Percentiles rank a stretch among this genome's conserved stretches.
Evolutionary conservation across 1,140 invertebrate species (phyloP).

Genomic region (Prorops nasuta): DNA sequence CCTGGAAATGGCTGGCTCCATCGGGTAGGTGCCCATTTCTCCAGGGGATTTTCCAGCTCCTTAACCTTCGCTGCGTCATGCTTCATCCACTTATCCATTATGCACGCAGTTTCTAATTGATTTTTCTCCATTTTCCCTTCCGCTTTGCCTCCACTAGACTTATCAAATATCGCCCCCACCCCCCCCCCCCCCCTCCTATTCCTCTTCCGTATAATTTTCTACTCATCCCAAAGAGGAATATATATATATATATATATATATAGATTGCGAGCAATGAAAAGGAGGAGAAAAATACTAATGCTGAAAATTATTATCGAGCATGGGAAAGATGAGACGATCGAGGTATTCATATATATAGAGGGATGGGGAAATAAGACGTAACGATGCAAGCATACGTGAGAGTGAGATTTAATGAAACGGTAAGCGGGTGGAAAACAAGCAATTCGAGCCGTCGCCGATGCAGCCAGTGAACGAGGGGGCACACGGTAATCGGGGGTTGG

Average conservation of each 20-base stretch:
- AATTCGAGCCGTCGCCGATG: slow-evolving; percentile 36
- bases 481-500: slow-evolving; percentile 18
- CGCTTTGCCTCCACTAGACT: not conserved
- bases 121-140: slow-evolving; percentile 25
- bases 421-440: slow-evolving; percentile 57
- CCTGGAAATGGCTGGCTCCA: slow-evolving; percentile 19
- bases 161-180: too few relatives aligned
- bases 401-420: slow-evolving; percentile 54
- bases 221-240: too few relatives aligned
- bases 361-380: too few relatives aligned
- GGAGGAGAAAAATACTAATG: too few relatives aligned
- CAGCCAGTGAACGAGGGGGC: too few relatives aligned
- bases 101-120: slow-evolving; percentile 46
- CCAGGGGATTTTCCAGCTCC: slow-evolving; percentile 44
- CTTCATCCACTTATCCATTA: slow-evolving; percentile 44
- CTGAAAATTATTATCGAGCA: too few relatives aligned
- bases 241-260: too few relatives aligned
- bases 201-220: too few relatives aligned
- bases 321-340: too few relatives aligned
- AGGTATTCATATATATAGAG: too few relatives aligned
- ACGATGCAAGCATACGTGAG: slow-evolving; percentile 16
- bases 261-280: too few relatives aligned
- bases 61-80: slow-evolving; percentile 34
- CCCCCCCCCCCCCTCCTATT: too few relatives aligned
- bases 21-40: slow-evolving; percentile 36